These are phyloP conservation scores for Myocastor coypus DNA, from an alignment of 2,113 vertebrate genomes.

Conservation along the genomic window DNA sequence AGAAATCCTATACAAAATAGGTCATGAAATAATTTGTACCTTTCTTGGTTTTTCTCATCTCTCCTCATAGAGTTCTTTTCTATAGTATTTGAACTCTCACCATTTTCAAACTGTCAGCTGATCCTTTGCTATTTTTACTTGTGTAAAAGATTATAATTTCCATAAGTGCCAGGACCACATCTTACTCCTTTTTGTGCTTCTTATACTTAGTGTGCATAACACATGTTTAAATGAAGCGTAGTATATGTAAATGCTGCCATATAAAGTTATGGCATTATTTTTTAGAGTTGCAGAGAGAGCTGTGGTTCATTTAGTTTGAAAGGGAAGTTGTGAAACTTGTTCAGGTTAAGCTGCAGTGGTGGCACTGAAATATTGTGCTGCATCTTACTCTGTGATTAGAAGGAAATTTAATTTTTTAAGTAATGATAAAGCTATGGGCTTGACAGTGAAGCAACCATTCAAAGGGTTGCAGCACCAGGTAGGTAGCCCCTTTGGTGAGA, in stretches of 20 bases:
- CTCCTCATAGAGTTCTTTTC: background rate
- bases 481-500: background rate
- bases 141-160: background rate
- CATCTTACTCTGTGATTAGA: background rate
- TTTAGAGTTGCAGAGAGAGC: background rate
- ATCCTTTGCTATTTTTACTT: background rate
- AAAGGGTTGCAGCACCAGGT: background rate
- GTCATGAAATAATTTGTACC: background rate
- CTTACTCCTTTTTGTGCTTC: background rate
- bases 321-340: background rate
- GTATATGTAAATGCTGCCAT: background rate
- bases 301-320: background rate
- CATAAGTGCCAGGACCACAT: background rate
- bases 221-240: background rate
- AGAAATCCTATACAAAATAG: background rate
- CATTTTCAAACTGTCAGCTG: background rate
- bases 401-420: conserved; percentile 1
- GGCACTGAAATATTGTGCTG: background rate
- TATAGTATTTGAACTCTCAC: background rate
- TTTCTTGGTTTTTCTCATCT: background rate
- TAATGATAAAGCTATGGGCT: background rate
- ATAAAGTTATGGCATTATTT: background rate
- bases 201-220: background rate
- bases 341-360: background rate
- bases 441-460: background rate